Evolutionary conservation across 2,888 invertebrate genomes (phyloP), one percentile per base, ranked within the genome.

Genomic region (Eumacrocentrus americanus): DNA sequence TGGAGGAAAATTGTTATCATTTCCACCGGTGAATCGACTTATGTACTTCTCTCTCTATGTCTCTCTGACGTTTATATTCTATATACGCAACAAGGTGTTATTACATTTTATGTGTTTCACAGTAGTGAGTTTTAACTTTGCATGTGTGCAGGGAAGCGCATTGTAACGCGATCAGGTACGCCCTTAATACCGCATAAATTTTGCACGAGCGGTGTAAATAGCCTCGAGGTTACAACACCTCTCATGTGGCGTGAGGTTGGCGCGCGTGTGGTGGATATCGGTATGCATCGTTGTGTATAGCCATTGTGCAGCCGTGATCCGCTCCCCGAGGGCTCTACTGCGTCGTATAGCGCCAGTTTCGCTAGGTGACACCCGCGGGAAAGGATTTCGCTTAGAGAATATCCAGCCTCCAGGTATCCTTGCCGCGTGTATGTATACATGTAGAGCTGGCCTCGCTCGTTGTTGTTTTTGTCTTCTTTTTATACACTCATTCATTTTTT

Each of bases 121-220:
- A n/a, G n/a, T n/a, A n/a, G n/a, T n/a, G n/a, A n/a, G n/a, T n/a
- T n/a, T n/a, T n/a, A n/a, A n/a, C n/a, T n/a, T n/a, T n/a, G n/a
- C n/a, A n/a, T n/a, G n/a, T n/a, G n/a, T n/a, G n/a, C n/a, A n/a
- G n/a, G n/a, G n/a, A n/a, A n/a, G 4, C 53, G 57, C 61, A 57
- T 58, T 58, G 66, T 66, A 66, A 66, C 59, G 44, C 57, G 61
- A 66, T 66, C 62, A 46, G 58, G 34, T 61, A 58, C 53, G 35
- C 56, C 53, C 56, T 64, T 62, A 64, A 64, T 61, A 60, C 50
- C 60, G 54, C 61, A 64, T 64, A 62, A 62, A 64, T 59, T 62
- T 57, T 40, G 42, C 54, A 44, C 48, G 34, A 52, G 48, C 51
- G 16, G 60, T 55, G 50, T 58, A 61, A 63, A 63, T 52, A 64